Evolutionary conservation across 2,113 vertebrate genomes (phyloP).

Genomic region (Takifugu bimaculatus): DNA sequence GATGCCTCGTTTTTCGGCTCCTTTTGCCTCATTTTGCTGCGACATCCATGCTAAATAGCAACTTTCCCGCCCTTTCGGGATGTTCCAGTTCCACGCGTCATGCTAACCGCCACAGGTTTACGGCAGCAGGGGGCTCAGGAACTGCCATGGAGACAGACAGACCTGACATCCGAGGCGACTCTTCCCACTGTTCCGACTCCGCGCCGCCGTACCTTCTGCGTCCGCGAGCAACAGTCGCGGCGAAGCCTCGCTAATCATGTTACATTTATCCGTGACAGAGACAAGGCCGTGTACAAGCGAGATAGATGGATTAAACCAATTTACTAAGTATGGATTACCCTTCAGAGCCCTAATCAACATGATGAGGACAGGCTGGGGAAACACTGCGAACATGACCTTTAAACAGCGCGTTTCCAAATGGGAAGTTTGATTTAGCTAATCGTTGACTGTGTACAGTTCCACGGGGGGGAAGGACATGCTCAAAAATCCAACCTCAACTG

Average conservation of each 20-base stretch:
- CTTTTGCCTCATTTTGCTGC: too few species aligned
- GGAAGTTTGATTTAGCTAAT: background rate
- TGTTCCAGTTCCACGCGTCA: too few species aligned
- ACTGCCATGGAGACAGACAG: conserved; percentile 27
- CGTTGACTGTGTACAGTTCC: background rate
- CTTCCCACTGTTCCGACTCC: background rate
- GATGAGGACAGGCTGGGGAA: conserved; percentile 7
- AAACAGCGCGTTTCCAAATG: background rate
- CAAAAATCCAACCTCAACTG: too few species aligned
- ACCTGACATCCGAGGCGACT: conserved; percentile 36
- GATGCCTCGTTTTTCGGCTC: too few species aligned
- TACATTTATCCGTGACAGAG: conserved; percentile 45
- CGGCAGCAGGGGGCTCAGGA: conserved; percentile 19
- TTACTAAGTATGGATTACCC: conserved; percentile 43
- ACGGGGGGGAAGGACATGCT: too few species aligned
- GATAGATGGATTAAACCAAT: conserved; percentile 43
- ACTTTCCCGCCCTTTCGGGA: too few species aligned
- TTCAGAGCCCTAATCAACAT: conserved; percentile 25
- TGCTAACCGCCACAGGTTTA: conserved; percentile 6
- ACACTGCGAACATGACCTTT: background rate
- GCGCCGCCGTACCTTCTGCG: background rate
- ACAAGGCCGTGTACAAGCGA: conserved; percentile 36
- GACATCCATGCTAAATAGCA: too few species aligned
- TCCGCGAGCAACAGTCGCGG: conserved; percentile 15
- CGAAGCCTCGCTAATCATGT: conserved; percentile 36